A percentile compares a stretch with the other conserved stretches of the same genome.
phyloP scores from a whole-genome alignment of 2,113 vertebrate genomes.

The Synchiropus splendidus region DNA sequence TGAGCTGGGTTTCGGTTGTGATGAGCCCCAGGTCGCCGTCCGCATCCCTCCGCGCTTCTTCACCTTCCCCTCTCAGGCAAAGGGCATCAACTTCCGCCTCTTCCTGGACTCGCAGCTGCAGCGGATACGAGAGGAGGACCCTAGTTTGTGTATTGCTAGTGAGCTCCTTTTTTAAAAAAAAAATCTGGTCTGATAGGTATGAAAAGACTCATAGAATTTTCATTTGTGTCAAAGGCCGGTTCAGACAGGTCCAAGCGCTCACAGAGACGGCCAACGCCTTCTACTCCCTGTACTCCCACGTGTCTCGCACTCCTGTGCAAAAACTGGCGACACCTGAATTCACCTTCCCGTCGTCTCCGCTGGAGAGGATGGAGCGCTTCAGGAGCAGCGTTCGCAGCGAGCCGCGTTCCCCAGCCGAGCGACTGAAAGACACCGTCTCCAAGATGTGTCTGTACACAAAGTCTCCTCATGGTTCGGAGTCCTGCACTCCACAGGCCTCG shows the following conservation, averaged over 20 bases:
- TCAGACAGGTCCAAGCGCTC: slow-evolving; percentile 81
- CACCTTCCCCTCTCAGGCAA: slow-evolving; percentile 71
- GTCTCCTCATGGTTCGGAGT: slow-evolving; percentile 25
- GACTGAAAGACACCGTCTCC: slow-evolving; percentile 77
- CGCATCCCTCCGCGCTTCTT: slow-evolving; percentile 85
- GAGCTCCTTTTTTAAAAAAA: slow-evolving; percentile 46
- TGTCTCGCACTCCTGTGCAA: slow-evolving; percentile 79
- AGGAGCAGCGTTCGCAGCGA: slow-evolving; percentile 50
- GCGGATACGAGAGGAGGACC: slow-evolving; percentile 78
- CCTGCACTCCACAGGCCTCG: slow-evolving; percentile 54
- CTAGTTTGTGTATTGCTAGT: slow-evolving; percentile 82
- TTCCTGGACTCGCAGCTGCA: slow-evolving; percentile 79
- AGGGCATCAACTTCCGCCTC: slow-evolving; percentile 83
- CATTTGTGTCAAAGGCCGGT: slow-evolving; percentile 70
- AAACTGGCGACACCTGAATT: slow-evolving; percentile 73
- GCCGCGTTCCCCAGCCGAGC: slow-evolving; percentile 67
- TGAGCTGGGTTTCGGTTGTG: slow-evolving; percentile 77
- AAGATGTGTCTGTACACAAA: slow-evolving; percentile 81
- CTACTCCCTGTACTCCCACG: slow-evolving; percentile 84
- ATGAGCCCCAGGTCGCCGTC: slow-evolving; percentile 65
- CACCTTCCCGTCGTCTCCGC: slow-evolving; percentile 56
- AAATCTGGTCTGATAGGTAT: not conserved
- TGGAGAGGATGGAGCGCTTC: slow-evolving; percentile 48
- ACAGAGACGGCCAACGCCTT: slow-evolving; percentile 81
- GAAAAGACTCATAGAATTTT: not conserved